These are phyloP conservation scores for Forbesichthys agassizii DNA, from an alignment of 2,113 vertebrate genomes.

Conservation along the genomic window DNA sequence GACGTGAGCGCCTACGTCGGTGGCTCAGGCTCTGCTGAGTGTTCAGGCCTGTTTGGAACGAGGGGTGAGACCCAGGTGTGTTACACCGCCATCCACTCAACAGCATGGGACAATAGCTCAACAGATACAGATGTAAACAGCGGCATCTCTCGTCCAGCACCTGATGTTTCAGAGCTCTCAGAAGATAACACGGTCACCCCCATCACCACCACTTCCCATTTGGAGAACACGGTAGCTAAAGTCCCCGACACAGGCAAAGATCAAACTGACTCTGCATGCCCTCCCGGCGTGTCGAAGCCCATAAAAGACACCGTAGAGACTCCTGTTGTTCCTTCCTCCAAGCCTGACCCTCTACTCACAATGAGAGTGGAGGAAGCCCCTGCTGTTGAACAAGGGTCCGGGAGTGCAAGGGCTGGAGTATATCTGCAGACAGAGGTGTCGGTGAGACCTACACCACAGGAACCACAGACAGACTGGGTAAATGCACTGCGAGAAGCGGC, in stretches of 20 bases:
- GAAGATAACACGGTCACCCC: conserved; percentile 15
- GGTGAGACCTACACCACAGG: conserved; percentile 13
- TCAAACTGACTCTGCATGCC: background rate
- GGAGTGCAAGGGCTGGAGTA: conserved; percentile 22
- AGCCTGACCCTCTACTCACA: conserved; percentile 16
- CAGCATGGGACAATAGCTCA: conserved; percentile 16
- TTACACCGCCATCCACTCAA: conserved; percentile 13
- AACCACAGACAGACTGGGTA: conserved; percentile 68
- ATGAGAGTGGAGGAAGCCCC: conserved; percentile 12
- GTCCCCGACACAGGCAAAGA: no score
- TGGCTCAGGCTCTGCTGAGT: conserved; percentile 11
- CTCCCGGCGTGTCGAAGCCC: background rate
- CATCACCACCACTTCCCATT: background rate
- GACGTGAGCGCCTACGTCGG: conserved; percentile 17
- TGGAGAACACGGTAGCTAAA: no score
- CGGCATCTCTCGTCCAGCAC: conserved; percentile 1
- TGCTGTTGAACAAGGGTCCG: conserved; percentile 16
- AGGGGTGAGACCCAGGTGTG: conserved; percentile 10
- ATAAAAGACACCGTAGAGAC: background rate
- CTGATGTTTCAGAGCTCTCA: conserved; percentile 4
- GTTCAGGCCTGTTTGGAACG: conserved; percentile 15
- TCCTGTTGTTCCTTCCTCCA: background rate
- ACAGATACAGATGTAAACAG: conserved; percentile 6
- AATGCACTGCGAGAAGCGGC: conserved; percentile 67
- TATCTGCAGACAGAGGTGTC: conserved; percentile 12